Evolutionary conservation across 1,140 invertebrate genomes (phyloP), one percentile per base, ranked within the genome.

Genomic region (Macrobrachium rosenbergii): DNA sequence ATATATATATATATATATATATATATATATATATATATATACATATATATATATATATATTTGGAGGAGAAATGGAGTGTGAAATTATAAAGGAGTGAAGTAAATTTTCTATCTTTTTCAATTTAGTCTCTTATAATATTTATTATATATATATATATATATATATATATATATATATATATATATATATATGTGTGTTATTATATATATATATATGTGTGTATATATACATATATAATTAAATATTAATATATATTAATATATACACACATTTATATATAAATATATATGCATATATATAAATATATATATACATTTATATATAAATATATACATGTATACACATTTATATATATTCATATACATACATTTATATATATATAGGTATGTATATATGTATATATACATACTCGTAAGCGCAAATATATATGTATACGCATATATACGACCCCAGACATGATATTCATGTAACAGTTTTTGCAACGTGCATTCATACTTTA

Each of bases 301-400:
- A 73, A 72, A 73, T 83, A 73, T 83, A 73, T 73, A 73, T 83
- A 73, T 83, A 73, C 72, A 59, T 83, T 21, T 83, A 59, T 83
- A 58, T 83, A 59, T 83, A 59, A 72, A 58, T 83, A 59, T 83
- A 75, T 73, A 19, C 73, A 83, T 83, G 59, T 83, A 60, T 84
- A 76, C 76, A 60, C 76, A 76, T 76, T 59, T 84, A 62, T 84
- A 84, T 84, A 77, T 84, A 84, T 84, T 28, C 76, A 64, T 84
- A 64, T 84, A 77, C 63, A 77, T 77, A 21, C 3, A 59, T 21
- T 62, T 63, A 28, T 43, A 10, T 58, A 37, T 43, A 21, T 69
- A 17, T 75, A 19, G 3, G 8, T 69, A 72, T 17, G 19, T 77
- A 58, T 77, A 58, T 52, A n/a, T 77, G 2, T 45, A 64, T 72